Percentiles rank a stretch among this genome's conserved stretches.
phyloP scores from a whole-genome alignment of 1,140 invertebrate species.

The Goniozus legneri region DNA sequence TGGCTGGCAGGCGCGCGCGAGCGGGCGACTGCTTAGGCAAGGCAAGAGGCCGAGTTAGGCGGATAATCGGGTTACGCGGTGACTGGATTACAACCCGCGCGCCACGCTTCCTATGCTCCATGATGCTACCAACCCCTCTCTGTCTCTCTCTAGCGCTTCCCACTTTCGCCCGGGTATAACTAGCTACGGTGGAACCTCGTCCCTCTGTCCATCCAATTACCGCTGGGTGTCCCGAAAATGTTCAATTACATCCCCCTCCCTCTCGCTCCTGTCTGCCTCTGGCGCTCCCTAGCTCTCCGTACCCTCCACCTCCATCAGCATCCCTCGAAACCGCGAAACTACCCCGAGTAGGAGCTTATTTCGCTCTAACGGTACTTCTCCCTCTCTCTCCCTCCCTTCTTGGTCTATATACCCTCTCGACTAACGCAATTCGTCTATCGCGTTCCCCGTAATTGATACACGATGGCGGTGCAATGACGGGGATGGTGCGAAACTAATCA shows the following conservation, averaged over 20 bases:
- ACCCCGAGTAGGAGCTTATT: no score
- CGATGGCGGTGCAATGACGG: no score
- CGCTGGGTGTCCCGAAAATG: slow-evolving; percentile 10
- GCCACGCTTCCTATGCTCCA: slow-evolving; percentile 27
- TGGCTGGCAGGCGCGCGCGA: background rate
- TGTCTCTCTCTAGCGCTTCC: no score
- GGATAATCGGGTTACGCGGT: slow-evolving; percentile 36
- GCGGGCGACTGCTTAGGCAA: slow-evolving; percentile 12
- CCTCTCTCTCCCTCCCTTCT: no score
- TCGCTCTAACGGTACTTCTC: no score
- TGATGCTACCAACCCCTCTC: slow-evolving; percentile 16
- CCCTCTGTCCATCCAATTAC: slow-evolving; percentile 9
- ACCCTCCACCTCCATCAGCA: no score
- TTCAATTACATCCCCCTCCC: slow-evolving; percentile 6
- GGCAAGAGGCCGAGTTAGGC: slow-evolving; percentile 22
- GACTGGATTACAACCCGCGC: slow-evolving; percentile 39
- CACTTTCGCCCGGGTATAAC: slow-evolving; percentile 10
- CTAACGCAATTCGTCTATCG: no score
- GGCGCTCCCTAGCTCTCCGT: no score
- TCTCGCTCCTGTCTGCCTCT: background rate
- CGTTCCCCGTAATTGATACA: no score
- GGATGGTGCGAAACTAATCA: no score
- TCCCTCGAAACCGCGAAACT: no score
- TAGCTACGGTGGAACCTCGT: slow-evolving; percentile 13
- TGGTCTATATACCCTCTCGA: no score